Evolutionary conservation across 2,888 invertebrate genomes (phyloP), one percentile per base, ranked within the genome.

Genomic region (Abrostola tripartita): DNA sequence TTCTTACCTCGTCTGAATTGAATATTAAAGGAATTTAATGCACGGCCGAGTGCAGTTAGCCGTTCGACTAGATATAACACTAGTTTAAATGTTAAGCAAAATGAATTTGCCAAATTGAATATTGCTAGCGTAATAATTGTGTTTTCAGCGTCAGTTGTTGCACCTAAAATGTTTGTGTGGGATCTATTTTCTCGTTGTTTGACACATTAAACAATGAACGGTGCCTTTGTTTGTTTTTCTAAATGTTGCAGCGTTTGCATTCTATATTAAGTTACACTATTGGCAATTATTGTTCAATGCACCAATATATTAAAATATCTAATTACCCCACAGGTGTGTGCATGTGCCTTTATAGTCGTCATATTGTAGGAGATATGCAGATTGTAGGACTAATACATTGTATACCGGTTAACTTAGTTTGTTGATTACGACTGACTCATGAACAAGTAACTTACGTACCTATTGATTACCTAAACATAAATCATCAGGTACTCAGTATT

Each of bases 21-120:
- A 12, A 12, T 50, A 11, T 14, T 73, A 36, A 37, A 47, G 35
- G 51, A 36, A 55, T 68, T 74, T 41, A 36, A 12, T 50, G 51
- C 12, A 49, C 50, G 38, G 35, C 44, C 35, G 53, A 51, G 6
- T 52, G 49, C 52, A 61, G 35, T 58, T 41, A n/a, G 36, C 56
- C 50, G 52, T 47, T 53, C 40, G 24, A 58, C 63, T 55, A 37
- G 47, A 35, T 12, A 40, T 37, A 37, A 62, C 50, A 64, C 75
- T 70, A 64, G 52, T 60, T 58, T 57, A 36, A 42, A 9, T 49
- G 57, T 51, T 58, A 75, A 35, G 55, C 54, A 40, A 44, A 61
- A 70, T 70, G 69, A 58, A 74, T 69, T 64, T 60, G 44, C 37
- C 44, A 70, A 70, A 71, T 70, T 65, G 57, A 64, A 70, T 61